Base-by-base conservation (phyloP, 2,113 vertebrate genomes). In the Tachysurus vachellii region DNA sequence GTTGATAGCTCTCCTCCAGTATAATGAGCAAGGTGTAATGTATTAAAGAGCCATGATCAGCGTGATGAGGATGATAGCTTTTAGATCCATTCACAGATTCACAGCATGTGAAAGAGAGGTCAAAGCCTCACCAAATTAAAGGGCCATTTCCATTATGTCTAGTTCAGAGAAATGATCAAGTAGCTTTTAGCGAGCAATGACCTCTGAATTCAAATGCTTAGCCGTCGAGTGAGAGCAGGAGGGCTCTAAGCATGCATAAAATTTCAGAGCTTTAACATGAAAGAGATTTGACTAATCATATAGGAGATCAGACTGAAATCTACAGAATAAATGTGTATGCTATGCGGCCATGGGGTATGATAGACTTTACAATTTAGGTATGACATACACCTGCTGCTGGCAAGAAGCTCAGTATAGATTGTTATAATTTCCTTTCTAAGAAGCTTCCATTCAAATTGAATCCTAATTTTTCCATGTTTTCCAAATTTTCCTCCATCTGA, bases 1-100 rank as follows among this genome's bases (percentile, higher is more conserved):
- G 80, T 83, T 92, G 91, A 94, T 91, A 87, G 84, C 86, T 7
- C 80, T 88, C 89, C 89, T 93, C 85, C 73, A 91, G 88, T 86
- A 91, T 90, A 87, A 88, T 90, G 87, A 75, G 80, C 80, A 13
- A 90, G 86, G 75, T 80, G 71, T 88, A 87, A 89, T 76, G 85
- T 76, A 21, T 82, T 91, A 91, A 92, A 85, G 57, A 64, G 88
- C 86, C 44, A 23, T 71, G 88, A 90, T 85, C 85, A 88, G 83
- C 0, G 31, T 91, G 91, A 90, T 89, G 64, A 84, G 54, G 75
- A 71, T n/a, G 73, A 83, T 85, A 71, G 59, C 80, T 73, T 87
- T 89, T 83, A 85, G 64, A 89, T 85, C 61, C n/a, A 77, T 88
- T 82, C 75, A 84, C n/a, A 16, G 76, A 79, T 50, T 64, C 26